Percentiles rank a stretch among this genome's conserved stretches.
Conservation (phyloP, 2,113 vertebrate species). For the Nycticebus coucang region DNA sequence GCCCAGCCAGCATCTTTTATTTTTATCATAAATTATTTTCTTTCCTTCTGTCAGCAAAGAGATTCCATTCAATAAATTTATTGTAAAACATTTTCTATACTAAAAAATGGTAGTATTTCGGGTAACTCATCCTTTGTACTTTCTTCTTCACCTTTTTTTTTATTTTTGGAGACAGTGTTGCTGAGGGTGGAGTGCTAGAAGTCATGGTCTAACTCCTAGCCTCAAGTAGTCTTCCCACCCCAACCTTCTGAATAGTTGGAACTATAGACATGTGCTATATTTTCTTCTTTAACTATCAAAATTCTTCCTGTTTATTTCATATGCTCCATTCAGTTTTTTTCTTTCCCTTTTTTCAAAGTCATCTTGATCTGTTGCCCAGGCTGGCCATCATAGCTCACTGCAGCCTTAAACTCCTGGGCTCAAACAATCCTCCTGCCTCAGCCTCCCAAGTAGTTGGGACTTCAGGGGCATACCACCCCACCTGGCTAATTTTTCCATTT, state of each 20-base stretch:
- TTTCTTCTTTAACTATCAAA: slow-evolving; percentile 33
- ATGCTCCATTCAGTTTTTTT: not conserved
- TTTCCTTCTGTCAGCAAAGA: not conserved
- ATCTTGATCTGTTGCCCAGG: not conserved
- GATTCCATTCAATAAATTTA: slow-evolving; percentile 16
- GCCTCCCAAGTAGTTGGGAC: no score
- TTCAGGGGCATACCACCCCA: no score
- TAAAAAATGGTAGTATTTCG: not conserved
- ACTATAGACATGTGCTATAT: not conserved
- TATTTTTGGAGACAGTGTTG: not conserved
- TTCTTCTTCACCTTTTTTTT: not conserved
- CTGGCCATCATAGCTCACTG: no score
- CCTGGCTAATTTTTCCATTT: no score
- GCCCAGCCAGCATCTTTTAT: not conserved
- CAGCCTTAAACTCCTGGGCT: no score
- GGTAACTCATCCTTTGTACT: not conserved
- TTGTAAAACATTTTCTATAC: not conserved
- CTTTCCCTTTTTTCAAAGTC: not conserved
- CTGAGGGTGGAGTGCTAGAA: not conserved
- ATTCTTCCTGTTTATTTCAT: slow-evolving; percentile 39
- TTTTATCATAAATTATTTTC: not conserved
- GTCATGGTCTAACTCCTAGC: not conserved
- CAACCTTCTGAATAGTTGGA: not conserved
- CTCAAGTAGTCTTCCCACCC: not conserved
- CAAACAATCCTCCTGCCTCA: no score